Base-by-base conservation (phyloP, 2,888 invertebrate genomes). In the Scaptomyza tumidula region DNA sequence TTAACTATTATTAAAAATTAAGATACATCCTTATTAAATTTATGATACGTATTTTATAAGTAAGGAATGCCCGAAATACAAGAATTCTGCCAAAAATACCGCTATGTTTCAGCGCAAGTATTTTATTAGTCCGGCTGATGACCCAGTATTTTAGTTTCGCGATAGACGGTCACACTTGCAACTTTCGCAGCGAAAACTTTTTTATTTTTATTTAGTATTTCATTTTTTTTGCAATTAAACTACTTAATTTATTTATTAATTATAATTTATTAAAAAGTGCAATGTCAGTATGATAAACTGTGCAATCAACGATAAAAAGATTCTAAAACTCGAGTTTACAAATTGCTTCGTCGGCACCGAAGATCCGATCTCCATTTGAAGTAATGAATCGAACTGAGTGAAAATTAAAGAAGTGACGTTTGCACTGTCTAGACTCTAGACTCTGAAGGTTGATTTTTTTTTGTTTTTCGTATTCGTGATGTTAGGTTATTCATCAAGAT, bases 361-460 rank as follows among this genome's bases (percentile, higher is more conserved):
- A 65, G 74, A 76, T 78, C 77, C 69, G 75, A 75, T 75, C 75
- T 75, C 54, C 61, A 65, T 37, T 61, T 52, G 56, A 75, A 78
- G 73, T 77, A 75, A 76, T 75, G 78, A 77, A 77, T 72, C 68
- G 77, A 67, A 60, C 59, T 53, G 59, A 76, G 78, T 76, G 75
- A 77, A 75, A 75, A 78, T 74, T 61, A 69, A 76, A 75, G 76
- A 66, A 76, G 76, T 76, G 76, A 76, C 76, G 76, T 76, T 78
- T 76, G 74, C 76, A 76, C 49, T 58, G 76, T 74, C 59, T 76
- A 58, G 55, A 76, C 50, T 78, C 62, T 76, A 58, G 55, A 76
- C 52, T 64, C 44, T 57, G 61, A 61, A 74, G 70, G 57, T 60
- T 67, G 59, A 57, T 60, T 58, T 75, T 54, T 14, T 62, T 54